Base-by-base conservation (phyloP, 2,888 invertebrate genomes). In the Neuroscelio doddi region DNA sequence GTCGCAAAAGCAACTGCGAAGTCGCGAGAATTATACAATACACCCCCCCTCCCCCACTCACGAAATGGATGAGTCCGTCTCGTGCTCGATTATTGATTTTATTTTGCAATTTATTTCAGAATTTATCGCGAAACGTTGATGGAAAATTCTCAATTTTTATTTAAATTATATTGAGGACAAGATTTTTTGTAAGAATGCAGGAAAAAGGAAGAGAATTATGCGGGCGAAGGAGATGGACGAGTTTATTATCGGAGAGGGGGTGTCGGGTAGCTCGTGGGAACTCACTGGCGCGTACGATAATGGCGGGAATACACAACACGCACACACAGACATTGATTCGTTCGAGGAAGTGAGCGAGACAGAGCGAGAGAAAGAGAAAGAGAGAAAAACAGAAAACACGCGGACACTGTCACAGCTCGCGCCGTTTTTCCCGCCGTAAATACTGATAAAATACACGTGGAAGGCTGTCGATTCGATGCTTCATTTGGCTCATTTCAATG, bases 271-370 rank as follows among this genome's bases (percentile, higher is more conserved):
- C n/a, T 49, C 61, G 72, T 71, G 73, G 75, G 75, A 79, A 72
- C 76, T 69, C 64, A 71, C 69, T 62, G 17, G 50, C 8, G 51
- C 66, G 58, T 67, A 42, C 72, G 65, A 75, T 78, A 77, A 81
- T 80, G 78, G 80, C 80, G 80, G 80, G 80, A 81, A 53, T 47
- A 24, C 53, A 44, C 51, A 47, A 26, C 38, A 61, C 64, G 68
- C 58, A 55, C 64, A 56, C 69, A 52, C 53, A 38, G 44, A 44
- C 56, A 64, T 59, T 51, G 50, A 63, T 57, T 49, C 10, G 14
- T 26, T 10, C 24, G 49, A 38, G 42, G 38, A 39, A 41, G 46
- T 34, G 41, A 41, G 44, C 30, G 45, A 57, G 50, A 24, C 21
- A 24, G 46, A 34, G 38, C 21, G 42, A 41, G 45, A 45, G 32